Evolutionary conservation across 2,113 vertebrate genomes (phyloP).

Genomic region (Orientallactaga bullata): DNA sequence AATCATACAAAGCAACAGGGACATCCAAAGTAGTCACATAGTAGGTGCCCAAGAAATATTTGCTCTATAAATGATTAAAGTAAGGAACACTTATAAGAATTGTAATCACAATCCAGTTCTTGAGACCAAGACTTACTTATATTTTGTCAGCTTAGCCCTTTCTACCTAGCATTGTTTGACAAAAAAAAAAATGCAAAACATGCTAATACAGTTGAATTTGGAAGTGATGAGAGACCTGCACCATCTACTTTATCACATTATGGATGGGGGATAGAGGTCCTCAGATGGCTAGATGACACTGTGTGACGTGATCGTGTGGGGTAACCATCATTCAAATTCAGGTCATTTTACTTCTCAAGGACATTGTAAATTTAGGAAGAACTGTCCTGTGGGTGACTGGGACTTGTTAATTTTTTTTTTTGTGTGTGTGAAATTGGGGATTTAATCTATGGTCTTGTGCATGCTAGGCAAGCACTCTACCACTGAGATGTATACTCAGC

Average conservation of each 20-base stretch:
- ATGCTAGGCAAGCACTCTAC: no score
- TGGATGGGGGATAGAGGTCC: neutral
- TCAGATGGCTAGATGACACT: neutral
- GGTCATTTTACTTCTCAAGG: slow-evolving; percentile 2
- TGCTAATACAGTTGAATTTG: neutral
- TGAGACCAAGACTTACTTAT: neutral
- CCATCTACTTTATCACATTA: neutral
- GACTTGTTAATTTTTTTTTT: neutral
- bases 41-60: slow-evolving; percentile 25
- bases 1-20: neutral
- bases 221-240: neutral
- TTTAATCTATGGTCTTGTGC: no score
- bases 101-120: neutral
- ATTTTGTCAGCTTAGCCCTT: neutral
- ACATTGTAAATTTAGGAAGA: neutral
- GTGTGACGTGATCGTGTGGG: neutral
- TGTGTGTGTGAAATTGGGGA: no score
- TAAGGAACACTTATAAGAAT: slow-evolving; percentile 2
- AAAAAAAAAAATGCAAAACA: neutral
- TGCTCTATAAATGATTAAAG: neutral
- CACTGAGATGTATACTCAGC: no score
- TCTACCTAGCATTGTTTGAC: neutral
- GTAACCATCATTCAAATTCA: neutral
- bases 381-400: neutral
- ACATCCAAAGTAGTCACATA: neutral